phyloP scores from a whole-genome alignment of 2,113 vertebrate species.

The Nothoprocta perdicaria region DNA sequence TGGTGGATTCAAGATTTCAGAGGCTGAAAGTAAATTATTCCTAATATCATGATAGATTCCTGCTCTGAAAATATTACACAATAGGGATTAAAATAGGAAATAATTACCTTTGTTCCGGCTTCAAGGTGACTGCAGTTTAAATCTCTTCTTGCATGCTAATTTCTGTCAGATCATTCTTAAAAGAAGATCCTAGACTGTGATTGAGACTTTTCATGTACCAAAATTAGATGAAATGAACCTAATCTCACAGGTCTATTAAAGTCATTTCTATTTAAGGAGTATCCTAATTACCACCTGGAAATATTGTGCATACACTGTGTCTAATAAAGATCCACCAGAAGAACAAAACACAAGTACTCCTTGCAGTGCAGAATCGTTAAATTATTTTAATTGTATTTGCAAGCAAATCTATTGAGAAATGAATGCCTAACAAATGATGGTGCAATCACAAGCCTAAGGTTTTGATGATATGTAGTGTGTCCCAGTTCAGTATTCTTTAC shows the following conservation, averaged over 20 bases:
- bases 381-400: slow-evolving; percentile 33
- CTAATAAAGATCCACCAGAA: background rate
- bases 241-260: background rate
- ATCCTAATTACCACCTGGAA: background rate
- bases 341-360: background rate
- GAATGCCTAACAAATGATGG: background rate
- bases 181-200: background rate
- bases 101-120: background rate
- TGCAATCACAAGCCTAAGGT: background rate
- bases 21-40: background rate
- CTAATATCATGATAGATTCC: background rate
- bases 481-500: background rate
- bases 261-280: background rate
- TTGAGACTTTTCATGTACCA: background rate
- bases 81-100: slow-evolving; percentile 13
- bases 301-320: background rate
- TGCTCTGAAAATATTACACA: background rate
- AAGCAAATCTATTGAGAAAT: background rate
- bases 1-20: background rate
- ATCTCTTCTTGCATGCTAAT: background rate
- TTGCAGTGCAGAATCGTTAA: background rate
- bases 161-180: background rate
- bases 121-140: slow-evolving; percentile 36
- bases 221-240: slow-evolving; percentile 3
- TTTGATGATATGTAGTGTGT: background rate